phyloP scores from a whole-genome alignment of 2,888 invertebrate genomes.

The Ochropacha duplaris region DNA sequence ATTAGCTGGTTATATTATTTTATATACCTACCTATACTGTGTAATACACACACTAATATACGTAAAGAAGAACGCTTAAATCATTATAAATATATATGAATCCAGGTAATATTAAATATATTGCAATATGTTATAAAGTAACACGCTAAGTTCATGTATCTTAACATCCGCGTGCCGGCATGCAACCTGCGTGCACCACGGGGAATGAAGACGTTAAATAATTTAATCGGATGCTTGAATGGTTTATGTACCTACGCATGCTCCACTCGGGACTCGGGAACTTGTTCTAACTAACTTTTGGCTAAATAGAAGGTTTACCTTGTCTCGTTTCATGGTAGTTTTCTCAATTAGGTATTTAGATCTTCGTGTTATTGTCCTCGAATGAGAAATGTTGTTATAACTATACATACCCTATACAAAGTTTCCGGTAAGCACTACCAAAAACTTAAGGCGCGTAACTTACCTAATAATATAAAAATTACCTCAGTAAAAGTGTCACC shows the following conservation, averaged over 20 bases:
- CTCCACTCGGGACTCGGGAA: constrained; percentile 15
- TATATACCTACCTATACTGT: no score
- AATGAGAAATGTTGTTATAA: not conserved
- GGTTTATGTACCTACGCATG: constrained; percentile 69
- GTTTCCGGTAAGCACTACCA: no score
- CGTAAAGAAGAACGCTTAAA: not conserved
- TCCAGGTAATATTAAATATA: not conserved
- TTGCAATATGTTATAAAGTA: constrained; percentile 25
- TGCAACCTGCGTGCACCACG: constrained; percentile 74
- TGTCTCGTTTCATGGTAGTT: constrained; percentile 8
- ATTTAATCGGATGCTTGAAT: constrained; percentile 76
- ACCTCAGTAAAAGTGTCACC: no score
- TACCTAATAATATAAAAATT: no score
- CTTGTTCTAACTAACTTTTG: constrained; percentile 28
- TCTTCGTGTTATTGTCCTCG: not conserved
- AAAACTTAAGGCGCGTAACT: no score
- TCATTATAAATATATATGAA: not conserved
- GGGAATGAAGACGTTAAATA: constrained; percentile 82
- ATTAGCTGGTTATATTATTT: no score
- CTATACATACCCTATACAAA: no score
- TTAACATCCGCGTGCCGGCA: constrained; percentile 70
- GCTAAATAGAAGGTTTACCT: constrained; percentile 26
- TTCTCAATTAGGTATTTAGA: not conserved
- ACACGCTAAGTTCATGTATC: constrained; percentile 59
- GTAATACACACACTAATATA: not conserved